Evolutionary conservation across 2,113 vertebrate genomes (phyloP).

Genomic region (Emberiza fucata): DNA sequence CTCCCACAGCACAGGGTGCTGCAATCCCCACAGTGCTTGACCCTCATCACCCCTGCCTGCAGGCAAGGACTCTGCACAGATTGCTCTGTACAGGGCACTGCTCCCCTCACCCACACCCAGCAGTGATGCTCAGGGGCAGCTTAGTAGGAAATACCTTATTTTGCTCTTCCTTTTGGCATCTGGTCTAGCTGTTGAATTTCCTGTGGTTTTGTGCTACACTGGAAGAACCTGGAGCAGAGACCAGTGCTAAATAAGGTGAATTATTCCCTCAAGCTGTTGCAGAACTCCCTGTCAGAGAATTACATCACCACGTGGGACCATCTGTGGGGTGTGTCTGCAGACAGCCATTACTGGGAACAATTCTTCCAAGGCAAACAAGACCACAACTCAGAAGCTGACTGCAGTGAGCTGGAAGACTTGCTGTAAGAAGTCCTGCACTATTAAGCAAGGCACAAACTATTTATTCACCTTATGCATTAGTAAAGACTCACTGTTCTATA

Average conservation of each 20-base stretch:
- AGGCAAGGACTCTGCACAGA: background rate
- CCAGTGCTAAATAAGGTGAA: background rate
- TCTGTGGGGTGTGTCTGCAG: background rate
- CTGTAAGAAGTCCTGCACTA: background rate
- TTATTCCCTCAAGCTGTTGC: background rate
- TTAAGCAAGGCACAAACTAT: background rate
- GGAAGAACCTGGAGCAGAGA: background rate
- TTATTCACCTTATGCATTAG: background rate
- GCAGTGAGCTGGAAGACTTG: background rate
- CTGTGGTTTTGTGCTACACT: background rate
- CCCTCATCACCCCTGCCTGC: background rate
- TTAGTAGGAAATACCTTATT: background rate
- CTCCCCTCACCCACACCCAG: background rate
- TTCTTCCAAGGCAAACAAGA: background rate
- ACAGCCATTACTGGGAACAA: background rate
- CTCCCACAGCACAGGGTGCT: background rate
- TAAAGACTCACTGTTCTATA: background rate
- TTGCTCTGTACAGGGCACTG: accelerated
- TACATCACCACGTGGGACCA: background rate
- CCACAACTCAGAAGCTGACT: background rate
- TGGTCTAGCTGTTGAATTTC: background rate
- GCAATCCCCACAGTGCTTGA: background rate
- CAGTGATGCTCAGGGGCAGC: background rate
- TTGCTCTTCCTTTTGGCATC: background rate
- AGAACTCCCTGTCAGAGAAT: background rate